Percentiles rank a stretch among this genome's conserved stretches.
phyloP scores from a whole-genome alignment of 2,888 invertebrate genomes.

The Cenopis cana region DNA sequence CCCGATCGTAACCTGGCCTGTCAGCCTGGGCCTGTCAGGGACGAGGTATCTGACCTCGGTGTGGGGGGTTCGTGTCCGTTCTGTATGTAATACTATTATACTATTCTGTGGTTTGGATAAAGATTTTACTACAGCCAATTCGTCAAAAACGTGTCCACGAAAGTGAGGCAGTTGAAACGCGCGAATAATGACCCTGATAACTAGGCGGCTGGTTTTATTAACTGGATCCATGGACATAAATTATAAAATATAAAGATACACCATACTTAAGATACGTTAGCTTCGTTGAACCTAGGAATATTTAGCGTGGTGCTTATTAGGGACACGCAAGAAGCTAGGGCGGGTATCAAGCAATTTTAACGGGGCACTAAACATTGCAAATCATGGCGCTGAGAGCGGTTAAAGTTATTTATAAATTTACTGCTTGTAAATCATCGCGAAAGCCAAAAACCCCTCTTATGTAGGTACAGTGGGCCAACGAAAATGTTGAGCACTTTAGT shows the following conservation, averaged over 20 bases:
- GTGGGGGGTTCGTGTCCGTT: too few relatives aligned
- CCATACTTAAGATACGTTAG: constrained; percentile 32
- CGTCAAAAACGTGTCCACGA: too few relatives aligned
- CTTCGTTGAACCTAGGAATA: constrained; percentile 38
- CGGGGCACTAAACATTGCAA: constrained; percentile 27
- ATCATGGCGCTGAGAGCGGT: constrained; percentile 6
- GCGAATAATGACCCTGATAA: too few relatives aligned
- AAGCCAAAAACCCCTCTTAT: neutral
- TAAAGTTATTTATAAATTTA: constrained; percentile 15
- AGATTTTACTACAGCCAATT: too few relatives aligned
- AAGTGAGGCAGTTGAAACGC: too few relatives aligned
- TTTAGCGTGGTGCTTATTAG: constrained; percentile 28
- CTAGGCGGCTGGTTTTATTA: neutral
- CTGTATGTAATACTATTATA: too few relatives aligned
- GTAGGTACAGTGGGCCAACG: too few relatives aligned
- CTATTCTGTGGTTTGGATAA: too few relatives aligned
- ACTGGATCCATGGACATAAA: constrained; percentile 17
- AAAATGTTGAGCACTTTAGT: too few relatives aligned
- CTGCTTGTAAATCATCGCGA: neutral
- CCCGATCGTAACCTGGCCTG: too few relatives aligned
- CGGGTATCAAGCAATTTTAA: constrained; percentile 18
- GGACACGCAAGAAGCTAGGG: constrained; percentile 7
- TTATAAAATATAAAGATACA: constrained; percentile 16
- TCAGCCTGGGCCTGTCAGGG: too few relatives aligned
- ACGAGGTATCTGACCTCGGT: too few relatives aligned